phyloP scores from a whole-genome alignment of 1,140 invertebrate genomes.

The Linepithema humile region DNA sequence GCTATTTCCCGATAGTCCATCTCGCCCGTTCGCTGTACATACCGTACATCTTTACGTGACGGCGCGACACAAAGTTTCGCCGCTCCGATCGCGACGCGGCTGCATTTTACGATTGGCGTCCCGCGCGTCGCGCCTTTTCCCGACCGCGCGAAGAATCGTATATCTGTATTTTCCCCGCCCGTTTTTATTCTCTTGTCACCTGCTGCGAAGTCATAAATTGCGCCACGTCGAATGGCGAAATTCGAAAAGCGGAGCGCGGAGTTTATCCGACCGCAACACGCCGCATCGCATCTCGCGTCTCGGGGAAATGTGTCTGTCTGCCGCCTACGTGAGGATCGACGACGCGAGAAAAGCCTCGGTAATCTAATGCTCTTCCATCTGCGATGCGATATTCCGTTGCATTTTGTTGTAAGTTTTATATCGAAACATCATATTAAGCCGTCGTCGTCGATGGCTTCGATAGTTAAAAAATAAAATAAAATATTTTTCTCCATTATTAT shows the following conservation, averaged over 20 bases:
- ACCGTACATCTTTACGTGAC: background rate
- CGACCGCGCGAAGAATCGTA: background rate
- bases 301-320: constrained; percentile 6
- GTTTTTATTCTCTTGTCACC: constrained; percentile 36
- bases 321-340: background rate
- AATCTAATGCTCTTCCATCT: background rate
- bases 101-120: constrained; percentile 38
- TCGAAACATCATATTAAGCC: background rate
- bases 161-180: background rate
- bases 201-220: constrained; percentile 49
- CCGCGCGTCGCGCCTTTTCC: background rate
- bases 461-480: background rate
- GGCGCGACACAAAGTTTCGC: constrained; percentile 17
- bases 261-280: constrained; percentile 45
- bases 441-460: no score
- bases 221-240: constrained; percentile 25
- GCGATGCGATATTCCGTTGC: background rate
- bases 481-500: no score
- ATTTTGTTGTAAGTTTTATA: background rate
- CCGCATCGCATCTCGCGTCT: background rate
- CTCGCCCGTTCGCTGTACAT: background rate
- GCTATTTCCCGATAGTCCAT: background rate
- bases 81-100: constrained; percentile 7
- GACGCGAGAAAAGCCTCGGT: background rate
- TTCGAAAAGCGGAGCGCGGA: background rate